A percentile compares a stretch with the other conserved stretches of the same genome.
These are phyloP conservation scores for Podilymbus podiceps DNA, from an alignment of 2,113 vertebrate genomes.

Conservation along the genomic window DNA sequence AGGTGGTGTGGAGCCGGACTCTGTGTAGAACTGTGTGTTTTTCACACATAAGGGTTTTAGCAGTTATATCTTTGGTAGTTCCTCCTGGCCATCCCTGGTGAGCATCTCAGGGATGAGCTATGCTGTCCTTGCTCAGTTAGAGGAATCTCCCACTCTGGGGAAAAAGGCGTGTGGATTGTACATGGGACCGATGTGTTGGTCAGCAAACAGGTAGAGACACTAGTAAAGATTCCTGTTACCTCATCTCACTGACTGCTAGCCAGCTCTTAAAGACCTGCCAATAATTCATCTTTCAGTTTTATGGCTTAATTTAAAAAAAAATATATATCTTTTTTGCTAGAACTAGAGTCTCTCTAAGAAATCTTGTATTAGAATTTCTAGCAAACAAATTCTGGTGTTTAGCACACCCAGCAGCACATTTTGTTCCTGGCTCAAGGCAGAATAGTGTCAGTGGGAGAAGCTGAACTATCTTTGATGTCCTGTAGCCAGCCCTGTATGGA, in stretches of 20 bases:
- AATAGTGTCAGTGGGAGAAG: not conserved
- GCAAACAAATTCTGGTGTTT: not conserved
- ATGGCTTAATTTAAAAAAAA: not conserved
- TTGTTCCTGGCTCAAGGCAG: not conserved
- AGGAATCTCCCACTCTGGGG: not conserved
- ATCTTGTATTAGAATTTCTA: not conserved
- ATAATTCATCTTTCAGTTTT: not conserved
- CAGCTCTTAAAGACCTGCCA: not conserved
- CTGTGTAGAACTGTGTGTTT: not conserved
- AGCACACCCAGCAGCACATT: not conserved
- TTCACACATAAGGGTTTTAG: not conserved
- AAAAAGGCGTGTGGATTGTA: not conserved
- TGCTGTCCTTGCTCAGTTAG: not conserved
- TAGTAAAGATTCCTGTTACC: not conserved
- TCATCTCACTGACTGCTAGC: not conserved
- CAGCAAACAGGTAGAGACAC: not conserved
- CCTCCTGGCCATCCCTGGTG: not conserved
- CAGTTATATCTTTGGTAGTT: not conserved
- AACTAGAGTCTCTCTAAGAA: not conserved
- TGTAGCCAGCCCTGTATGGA: not conserved
- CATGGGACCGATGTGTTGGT: rapidly evolving
- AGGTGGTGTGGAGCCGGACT: not conserved
- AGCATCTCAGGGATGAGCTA: not conserved
- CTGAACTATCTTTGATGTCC: not conserved
- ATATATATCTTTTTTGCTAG: not conserved